Conservation (phyloP, 2,888 invertebrate species). For the Peribatodes rhomboidaria region DNA sequence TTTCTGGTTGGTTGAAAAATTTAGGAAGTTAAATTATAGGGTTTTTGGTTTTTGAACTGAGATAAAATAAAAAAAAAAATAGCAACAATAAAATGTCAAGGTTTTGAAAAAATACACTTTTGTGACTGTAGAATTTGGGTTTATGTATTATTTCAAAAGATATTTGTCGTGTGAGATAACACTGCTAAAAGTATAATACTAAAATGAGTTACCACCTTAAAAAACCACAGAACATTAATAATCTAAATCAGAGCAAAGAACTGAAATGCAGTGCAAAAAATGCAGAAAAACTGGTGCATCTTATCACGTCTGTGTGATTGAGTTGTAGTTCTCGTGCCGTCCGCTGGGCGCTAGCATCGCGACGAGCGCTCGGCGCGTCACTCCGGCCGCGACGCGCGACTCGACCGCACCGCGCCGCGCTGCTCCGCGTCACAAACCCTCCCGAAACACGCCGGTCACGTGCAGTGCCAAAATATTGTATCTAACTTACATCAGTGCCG, state of each 20-base stretch:
- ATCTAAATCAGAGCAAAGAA: slow-evolving; percentile 21
- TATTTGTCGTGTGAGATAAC: not conserved
- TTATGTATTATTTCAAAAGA: too few relatives aligned
- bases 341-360: slow-evolving; percentile 69
- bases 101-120: too few relatives aligned
- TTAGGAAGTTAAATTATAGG: too few relatives aligned
- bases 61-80: too few relatives aligned
- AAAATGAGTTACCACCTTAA: too few relatives aligned
- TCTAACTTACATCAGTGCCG: slow-evolving; percentile 66
- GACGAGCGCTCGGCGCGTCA: slow-evolving; percentile 73
- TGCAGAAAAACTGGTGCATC: slow-evolving; percentile 61
- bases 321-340: slow-evolving; percentile 60
- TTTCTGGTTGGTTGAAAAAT: too few relatives aligned
- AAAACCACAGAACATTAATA: too few relatives aligned
- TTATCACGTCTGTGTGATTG: slow-evolving; percentile 73
- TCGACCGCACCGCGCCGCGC: slow-evolving; percentile 68
- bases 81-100: too few relatives aligned
- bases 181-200: too few relatives aligned
- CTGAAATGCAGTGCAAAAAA: slow-evolving; percentile 51
- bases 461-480: slow-evolving; percentile 73
- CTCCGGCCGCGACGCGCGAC: slow-evolving; percentile 83
- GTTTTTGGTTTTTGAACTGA: too few relatives aligned
- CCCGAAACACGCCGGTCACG: slow-evolving; percentile 60
- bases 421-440: slow-evolving; percentile 46
- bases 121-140: too few relatives aligned